Conservation (phyloP, 2,797 vertebrate genomes). For the Anguilla megastoma region DNA sequence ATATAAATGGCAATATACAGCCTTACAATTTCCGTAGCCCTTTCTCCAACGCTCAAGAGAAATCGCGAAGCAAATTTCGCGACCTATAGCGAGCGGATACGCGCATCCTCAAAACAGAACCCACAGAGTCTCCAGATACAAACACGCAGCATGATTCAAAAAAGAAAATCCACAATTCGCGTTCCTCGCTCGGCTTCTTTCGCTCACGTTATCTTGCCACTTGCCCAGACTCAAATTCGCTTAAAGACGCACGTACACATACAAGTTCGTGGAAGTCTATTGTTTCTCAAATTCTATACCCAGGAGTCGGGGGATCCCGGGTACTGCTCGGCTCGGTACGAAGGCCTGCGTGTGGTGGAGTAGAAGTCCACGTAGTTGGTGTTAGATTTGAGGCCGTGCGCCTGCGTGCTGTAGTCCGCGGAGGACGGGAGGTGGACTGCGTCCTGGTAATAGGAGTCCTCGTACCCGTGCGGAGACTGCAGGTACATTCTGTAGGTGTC, state of each 20-base stretch:
- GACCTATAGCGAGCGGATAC: not conserved
- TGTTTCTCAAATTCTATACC: constrained; percentile 77
- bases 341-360: constrained; percentile 87
- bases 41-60: not conserved
- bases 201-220: constrained; percentile 75
- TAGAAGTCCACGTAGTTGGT: constrained; percentile 97
- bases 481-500: constrained; percentile 91
- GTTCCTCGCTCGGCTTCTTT: constrained; percentile 80
- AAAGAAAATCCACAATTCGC: constrained; percentile 57
- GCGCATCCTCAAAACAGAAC: not conserved
- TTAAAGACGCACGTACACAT: constrained; percentile 55
- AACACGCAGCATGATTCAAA: constrained; percentile 71
- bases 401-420: constrained; percentile 82
- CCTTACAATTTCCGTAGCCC: not conserved
- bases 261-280: constrained; percentile 61
- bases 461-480: constrained; percentile 90
- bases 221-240: constrained; percentile 49
- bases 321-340: constrained; percentile 93
- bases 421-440: constrained; percentile 85
- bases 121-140: constrained; percentile 34
- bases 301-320: constrained; percentile 96
- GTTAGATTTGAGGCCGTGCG: constrained; percentile 89
- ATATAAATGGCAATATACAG: not conserved
- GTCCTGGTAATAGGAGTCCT: constrained; percentile 89
- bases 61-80: not conserved